phyloP scores from a whole-genome alignment of 2,113 vertebrate genomes.

The Physeter macrocephalus region DNA sequence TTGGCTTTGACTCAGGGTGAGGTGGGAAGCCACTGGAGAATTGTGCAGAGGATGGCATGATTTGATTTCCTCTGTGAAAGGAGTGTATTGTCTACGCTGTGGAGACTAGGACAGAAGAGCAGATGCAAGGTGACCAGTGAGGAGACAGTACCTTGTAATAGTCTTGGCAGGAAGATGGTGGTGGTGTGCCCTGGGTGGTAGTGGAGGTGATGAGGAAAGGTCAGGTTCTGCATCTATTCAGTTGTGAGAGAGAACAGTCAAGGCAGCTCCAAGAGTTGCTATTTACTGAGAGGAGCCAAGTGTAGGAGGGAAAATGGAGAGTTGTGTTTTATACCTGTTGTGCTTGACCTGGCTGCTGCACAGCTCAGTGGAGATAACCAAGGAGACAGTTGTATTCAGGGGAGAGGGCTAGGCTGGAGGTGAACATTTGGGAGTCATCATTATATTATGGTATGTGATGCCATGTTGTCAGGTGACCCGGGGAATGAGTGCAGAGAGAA shows the following conservation, averaged over 20 bases:
- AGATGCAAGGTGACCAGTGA: not conserved
- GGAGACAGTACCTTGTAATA: not conserved
- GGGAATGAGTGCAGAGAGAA: not conserved
- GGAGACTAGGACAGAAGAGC: not conserved
- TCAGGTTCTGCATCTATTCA: not conserved
- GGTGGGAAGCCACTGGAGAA: not conserved
- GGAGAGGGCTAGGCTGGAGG: not conserved
- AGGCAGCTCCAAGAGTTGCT: not conserved
- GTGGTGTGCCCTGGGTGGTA: not conserved
- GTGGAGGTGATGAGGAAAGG: not conserved
- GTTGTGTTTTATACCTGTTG: not conserved
- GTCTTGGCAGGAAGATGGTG: not conserved
- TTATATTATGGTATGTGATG: fast-evolving
- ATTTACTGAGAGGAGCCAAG: not conserved
- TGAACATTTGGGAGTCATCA: not conserved
- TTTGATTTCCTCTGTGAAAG: not conserved
- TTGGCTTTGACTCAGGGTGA: not conserved
- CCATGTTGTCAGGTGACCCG: not conserved
- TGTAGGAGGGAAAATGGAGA: too few relatives aligned
- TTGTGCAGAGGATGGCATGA: not conserved
- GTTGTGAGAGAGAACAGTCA: not conserved
- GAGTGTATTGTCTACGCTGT: not conserved
- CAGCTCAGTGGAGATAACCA: not conserved
- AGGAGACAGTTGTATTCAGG: not conserved
- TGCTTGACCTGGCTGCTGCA: not conserved